Evolutionary conservation across 2,888 invertebrate genomes (phyloP), one percentile per base, ranked within the genome.

Genomic region (Eilema griseolum): DNA sequence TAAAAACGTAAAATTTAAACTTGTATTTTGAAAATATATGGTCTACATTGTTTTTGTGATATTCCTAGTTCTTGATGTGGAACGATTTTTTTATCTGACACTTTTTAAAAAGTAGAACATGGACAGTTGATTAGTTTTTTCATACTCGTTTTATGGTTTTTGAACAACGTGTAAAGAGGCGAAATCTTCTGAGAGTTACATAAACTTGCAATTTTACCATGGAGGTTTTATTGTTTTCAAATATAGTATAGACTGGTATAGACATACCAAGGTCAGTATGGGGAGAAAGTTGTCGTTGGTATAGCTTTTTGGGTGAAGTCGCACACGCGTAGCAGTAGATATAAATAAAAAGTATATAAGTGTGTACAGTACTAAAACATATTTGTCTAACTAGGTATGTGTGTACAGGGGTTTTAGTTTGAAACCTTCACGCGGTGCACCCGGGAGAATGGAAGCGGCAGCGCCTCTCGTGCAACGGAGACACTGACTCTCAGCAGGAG

Each of bases 1-100:
- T 61, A 70, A 76, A 69, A 67, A 81, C 78, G 67, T 77, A 70
- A 81, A 78, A 80, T 83, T 88, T 86, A 81, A 79, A 83, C 79
- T 83, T 85, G 72, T 73, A 83, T 74, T 75, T 73, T 69, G 76
- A 78, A 82, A 75, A 82, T 81, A 73, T 60, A 57, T 77, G 66
- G 74, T 76, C 87, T 89, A 90, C 88, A 91, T 92, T 88, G 84
- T 91, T 90, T 88, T 90, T 86, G 76, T 82, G 63, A 72, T 75
- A 71, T 78, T 67, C 73, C 69, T 70, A 61, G 70, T 79, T 76
- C 66, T 72, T 81, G 79, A 79, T 83, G 84, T 85, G 84, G 78
- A 75, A 71, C 77, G 75, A 84, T 82, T 72, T 78, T 71, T 79
- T 75, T 66, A 59, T 81, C 72, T 87, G 89, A 87, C 86, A 83